A percentile compares a stretch with the other conserved stretches of the same genome.
Conservation (phyloP, 2,888 invertebrate species). For the Xestoiulus laeticollis region DNA sequence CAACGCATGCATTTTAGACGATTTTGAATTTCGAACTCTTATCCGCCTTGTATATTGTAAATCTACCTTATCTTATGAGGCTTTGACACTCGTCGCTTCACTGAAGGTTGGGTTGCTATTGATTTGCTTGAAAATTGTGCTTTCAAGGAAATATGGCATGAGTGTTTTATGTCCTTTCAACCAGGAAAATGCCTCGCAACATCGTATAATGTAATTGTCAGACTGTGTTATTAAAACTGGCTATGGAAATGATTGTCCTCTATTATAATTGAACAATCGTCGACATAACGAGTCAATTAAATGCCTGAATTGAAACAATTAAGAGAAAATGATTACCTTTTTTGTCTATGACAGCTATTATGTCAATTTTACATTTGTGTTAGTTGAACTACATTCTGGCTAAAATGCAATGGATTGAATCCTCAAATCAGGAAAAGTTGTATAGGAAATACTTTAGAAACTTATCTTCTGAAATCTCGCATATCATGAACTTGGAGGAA, state of each 20-base stretch:
- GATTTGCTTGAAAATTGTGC: not conserved
- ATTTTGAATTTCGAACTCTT: not conserved
- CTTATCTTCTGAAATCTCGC: not conserved
- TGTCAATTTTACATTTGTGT: not conserved
- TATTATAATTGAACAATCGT: not conserved
- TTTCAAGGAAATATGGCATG: not conserved
- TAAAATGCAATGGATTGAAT: constrained; percentile 9
- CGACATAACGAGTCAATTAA: constrained; percentile 1
- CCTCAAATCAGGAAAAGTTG: not conserved
- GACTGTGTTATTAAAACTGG: constrained; percentile 12
- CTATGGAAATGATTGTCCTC: not conserved
- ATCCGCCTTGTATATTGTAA: not conserved
- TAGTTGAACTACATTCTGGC: not conserved
- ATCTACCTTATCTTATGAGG: not conserved
- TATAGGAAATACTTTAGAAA: not conserved
- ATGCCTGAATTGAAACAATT: constrained; percentile 26
- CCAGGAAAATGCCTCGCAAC: not conserved
- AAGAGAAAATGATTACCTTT: not conserved
- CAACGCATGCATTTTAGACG: not conserved
- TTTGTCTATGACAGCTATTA: not conserved
- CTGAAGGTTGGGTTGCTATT: not conserved
- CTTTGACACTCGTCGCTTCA: not conserved
- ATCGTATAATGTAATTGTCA: not conserved
- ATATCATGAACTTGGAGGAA: not conserved
- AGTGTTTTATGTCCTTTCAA: not conserved